phyloP scores from a whole-genome alignment of 2,888 invertebrate genomes.

The Doris montereyensis region DNA sequence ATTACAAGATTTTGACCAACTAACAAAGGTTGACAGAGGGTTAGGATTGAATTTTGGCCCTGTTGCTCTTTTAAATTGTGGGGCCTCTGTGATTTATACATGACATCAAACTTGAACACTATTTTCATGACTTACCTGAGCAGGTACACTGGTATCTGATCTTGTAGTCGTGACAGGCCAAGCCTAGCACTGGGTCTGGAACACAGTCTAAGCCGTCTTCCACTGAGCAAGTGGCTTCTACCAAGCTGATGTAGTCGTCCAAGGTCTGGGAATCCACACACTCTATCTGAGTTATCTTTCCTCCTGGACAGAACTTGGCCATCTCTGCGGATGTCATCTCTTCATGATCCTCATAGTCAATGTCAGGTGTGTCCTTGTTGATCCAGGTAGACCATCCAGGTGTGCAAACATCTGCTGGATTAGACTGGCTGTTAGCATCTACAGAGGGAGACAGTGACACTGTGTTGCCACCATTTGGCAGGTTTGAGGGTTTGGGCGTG shows the following conservation, averaged over 20 bases:
- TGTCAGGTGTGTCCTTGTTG: conserved; percentile 54
- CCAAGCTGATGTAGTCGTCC: conserved; percentile 54
- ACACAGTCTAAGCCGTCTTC: conserved; percentile 82
- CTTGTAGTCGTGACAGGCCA: conserved; percentile 65
- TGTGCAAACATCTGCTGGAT: conserved; percentile 10
- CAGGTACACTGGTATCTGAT: conserved; percentile 75
- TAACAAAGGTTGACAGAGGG: too few relatives aligned
- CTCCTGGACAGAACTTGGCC: conserved; percentile 54
- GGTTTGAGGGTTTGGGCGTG: too few relatives aligned
- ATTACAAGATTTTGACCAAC: too few relatives aligned
- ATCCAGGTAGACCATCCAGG: conserved; percentile 58
- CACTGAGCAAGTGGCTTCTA: conserved; percentile 71
- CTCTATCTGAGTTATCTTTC: conserved; percentile 63
- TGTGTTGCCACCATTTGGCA: conserved; percentile 63
- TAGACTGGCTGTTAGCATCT: background rate
- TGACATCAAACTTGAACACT: too few relatives aligned
- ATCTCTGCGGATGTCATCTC: conserved; percentile 50
- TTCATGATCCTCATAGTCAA: conserved; percentile 55
- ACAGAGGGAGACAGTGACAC: conserved; percentile 76
- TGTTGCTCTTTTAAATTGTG: too few relatives aligned
- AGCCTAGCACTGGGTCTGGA: conserved; percentile 50
- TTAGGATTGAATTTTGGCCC: too few relatives aligned
- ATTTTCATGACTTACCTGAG: conserved; percentile 56
- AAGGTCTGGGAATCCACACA: conserved; percentile 58
- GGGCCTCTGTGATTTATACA: too few relatives aligned